Conservation (phyloP, 2,888 invertebrate species). For the Dermolepida albohirtum region DNA sequence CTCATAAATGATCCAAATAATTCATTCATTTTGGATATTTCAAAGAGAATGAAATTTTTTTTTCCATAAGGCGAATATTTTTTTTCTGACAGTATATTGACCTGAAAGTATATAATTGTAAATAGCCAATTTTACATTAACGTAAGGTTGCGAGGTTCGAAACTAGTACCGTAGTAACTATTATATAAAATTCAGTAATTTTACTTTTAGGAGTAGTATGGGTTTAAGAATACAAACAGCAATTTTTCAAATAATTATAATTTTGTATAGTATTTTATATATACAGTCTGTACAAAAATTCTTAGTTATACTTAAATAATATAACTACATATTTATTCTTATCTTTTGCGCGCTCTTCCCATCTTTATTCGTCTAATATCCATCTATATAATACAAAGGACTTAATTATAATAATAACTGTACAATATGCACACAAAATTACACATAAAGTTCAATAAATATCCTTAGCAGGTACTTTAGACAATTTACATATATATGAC, state of each 20-base stretch:
- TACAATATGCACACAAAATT: slow-evolving; percentile 44
- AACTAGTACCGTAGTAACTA: too few species aligned
- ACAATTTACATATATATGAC: slow-evolving; percentile 41
- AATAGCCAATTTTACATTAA: too few species aligned
- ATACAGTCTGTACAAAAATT: slow-evolving; percentile 46
- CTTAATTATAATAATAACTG: slow-evolving; percentile 30
- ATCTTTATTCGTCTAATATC: slow-evolving; percentile 16
- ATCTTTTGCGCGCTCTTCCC: slow-evolving; percentile 3
- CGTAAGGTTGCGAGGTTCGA: too few species aligned
- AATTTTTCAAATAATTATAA: slow-evolving; percentile 40
- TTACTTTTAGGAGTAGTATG: too few species aligned
- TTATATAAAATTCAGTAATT: too few species aligned
- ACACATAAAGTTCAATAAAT: slow-evolving; percentile 43
- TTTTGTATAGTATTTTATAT: slow-evolving; percentile 43
- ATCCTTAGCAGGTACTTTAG: slow-evolving; percentile 45
- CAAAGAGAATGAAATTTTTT: too few species aligned
- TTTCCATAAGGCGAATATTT: too few species aligned
- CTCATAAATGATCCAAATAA: too few species aligned
- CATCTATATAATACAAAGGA: slow-evolving; percentile 35
- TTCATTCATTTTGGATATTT: too few species aligned
- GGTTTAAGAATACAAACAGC: slow-evolving; percentile 25
- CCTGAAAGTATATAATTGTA: too few species aligned
- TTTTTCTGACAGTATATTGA: too few species aligned
- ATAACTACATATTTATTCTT: slow-evolving; percentile 23
- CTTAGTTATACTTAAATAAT: slow-evolving; percentile 39